Conservation (phyloP, 2,797 vertebrate species). For the Cyclura pinguis region DNA sequence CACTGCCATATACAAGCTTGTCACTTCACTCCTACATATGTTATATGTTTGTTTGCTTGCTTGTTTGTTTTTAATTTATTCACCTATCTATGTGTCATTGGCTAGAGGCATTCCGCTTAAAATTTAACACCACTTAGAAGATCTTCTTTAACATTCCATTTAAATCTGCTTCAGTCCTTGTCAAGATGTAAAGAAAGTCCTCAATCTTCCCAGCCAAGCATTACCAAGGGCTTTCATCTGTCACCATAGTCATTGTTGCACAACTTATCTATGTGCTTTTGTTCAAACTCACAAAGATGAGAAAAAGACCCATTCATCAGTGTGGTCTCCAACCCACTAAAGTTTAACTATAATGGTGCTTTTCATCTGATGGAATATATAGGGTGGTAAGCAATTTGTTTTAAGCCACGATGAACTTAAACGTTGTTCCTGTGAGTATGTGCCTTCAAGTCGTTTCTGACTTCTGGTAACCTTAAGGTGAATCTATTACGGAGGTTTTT, state of each 20-base stretch:
- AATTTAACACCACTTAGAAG: background rate
- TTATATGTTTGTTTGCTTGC: too few species aligned
- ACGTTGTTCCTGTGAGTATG: background rate
- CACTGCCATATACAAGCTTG: too few species aligned
- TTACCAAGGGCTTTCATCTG: background rate
- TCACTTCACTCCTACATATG: too few species aligned
- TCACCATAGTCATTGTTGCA: background rate
- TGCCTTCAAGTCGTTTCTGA: too few species aligned
- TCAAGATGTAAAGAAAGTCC: background rate
- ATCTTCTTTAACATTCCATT: background rate
- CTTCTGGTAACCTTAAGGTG: too few species aligned
- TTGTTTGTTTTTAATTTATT: too few species aligned
- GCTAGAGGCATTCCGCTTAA: too few species aligned
- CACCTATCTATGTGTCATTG: too few species aligned
- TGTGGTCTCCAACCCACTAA: background rate
- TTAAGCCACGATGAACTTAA: slow-evolving; percentile 26
- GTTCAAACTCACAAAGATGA: background rate
- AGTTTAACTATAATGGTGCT: background rate
- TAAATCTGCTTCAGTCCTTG: background rate
- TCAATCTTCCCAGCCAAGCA: background rate
- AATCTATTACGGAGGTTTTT: too few species aligned
- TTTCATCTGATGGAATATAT: background rate
- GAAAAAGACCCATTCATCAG: background rate
- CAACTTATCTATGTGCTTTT: background rate
- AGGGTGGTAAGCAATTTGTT: background rate